phyloP scores from a whole-genome alignment of 2,797 vertebrate species.

The Darevskia mixta region DNA sequence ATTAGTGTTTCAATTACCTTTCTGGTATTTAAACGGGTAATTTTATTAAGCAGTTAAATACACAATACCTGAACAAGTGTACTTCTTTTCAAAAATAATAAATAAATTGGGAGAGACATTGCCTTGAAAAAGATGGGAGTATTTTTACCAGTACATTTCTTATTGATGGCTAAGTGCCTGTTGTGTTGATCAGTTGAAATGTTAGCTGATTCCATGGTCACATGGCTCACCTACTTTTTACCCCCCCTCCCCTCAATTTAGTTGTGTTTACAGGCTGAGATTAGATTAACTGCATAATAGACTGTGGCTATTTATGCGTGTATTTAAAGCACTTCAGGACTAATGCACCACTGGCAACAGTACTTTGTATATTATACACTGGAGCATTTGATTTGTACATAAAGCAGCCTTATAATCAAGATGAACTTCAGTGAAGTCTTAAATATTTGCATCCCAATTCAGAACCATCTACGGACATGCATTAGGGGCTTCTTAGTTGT shows the following conservation, averaged over 20 bases:
- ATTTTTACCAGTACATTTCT: conserved; percentile 49
- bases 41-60: conserved; percentile 67
- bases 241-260: conserved; percentile 45
- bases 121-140: conserved; percentile 54
- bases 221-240: conserved; percentile 59
- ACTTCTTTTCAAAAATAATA: conserved; percentile 44
- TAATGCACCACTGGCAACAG: conserved; percentile 57
- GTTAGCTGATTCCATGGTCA: conserved; percentile 66
- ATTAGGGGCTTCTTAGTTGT: background rate
- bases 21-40: conserved; percentile 50
- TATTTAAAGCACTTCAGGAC: conserved; percentile 73
- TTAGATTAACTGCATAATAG: conserved; percentile 69
- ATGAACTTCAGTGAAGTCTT: conserved; percentile 71
- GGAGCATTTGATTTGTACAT: conserved; percentile 55
- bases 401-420: conserved; percentile 67
- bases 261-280: conserved; percentile 72
- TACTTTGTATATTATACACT: conserved; percentile 64
- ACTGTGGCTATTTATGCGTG: conserved; percentile 69
- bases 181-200: conserved; percentile 62
- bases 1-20: conserved; percentile 64
- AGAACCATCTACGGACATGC: background rate
- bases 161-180: conserved; percentile 62
- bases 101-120: conserved; percentile 10
- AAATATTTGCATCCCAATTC: conserved; percentile 47
- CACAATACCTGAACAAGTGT: conserved; percentile 36